Evolutionary conservation across 2,113 vertebrate genomes (phyloP), one percentile per base, ranked within the genome.

Genomic region (Procavia capensis): DNA sequence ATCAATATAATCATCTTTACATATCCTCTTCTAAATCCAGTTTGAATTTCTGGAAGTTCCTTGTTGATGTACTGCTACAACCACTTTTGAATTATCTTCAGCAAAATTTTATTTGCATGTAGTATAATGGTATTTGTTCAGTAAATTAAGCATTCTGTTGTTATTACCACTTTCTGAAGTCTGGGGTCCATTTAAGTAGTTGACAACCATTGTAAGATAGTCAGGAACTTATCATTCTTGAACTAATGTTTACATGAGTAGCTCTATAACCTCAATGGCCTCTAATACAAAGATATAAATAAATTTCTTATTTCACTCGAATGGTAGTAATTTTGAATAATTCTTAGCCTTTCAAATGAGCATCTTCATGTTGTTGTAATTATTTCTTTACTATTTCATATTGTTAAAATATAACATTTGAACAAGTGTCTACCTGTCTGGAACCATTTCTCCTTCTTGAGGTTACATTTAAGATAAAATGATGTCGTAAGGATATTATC

Each of bases 321-420:
- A 82, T 91, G 27, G 41, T 45, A n/a, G 9, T 41, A 81, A 19
- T 72, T 86, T 86, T 85, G 50, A 76, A 89, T 68, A 85, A 70
- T 47, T 59, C 10, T 47, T 17, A 72, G 1, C 0, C 22, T 95
- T 93, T 27, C 24, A 57, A 91, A 95, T 39, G 19, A 79, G 29
- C 50, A 92, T 34, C 17, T 84, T 72, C 57, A 43, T 90, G 27
- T 41, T 45, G 22, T 57, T 82, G 19, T 59, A 85, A 85, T 86
- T 81, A 68, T 87, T 63, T 90, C 17, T 85, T 79, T 6, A 83
- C 63, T 29, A 34, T 85, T 90, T 89, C 78, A 47, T 85, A 13
- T 91, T 96, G 95, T 90, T 93, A 57, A 88, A 95, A 63, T 31
- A 85, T 82, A 47, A 50, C 27, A 61, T 94, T 41, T 84, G 27